A percentile compares a stretch with the other conserved stretches of the same genome.
These are phyloP conservation scores for Solenodon paradoxus DNA, from an alignment of 2,113 vertebrate genomes.

Conservation along the genomic window DNA sequence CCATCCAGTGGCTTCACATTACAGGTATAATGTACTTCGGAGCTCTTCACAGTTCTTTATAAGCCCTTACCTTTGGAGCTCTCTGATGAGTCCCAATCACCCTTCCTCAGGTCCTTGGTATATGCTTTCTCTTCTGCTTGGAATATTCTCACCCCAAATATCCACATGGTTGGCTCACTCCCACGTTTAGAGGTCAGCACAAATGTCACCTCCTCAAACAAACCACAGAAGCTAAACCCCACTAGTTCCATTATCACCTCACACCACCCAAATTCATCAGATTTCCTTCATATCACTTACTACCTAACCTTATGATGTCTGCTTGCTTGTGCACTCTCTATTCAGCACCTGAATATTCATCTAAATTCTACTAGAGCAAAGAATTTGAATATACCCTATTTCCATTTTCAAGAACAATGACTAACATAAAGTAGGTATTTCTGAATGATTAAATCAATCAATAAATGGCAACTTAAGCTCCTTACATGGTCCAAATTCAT, in stretches of 20 bases:
- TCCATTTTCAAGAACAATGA: not conserved
- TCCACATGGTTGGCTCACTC: not conserved
- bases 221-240: not conserved
- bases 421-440: not conserved
- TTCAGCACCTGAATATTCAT: not conserved
- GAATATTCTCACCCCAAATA: not conserved
- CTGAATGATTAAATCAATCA: not conserved
- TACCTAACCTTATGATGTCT: not conserved
- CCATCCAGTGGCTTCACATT: not conserved
- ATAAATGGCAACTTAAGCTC: not conserved
- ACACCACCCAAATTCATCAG: not conserved
- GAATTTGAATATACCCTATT: not conserved
- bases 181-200: not conserved
- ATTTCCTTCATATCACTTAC: not conserved
- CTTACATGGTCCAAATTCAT: not conserved
- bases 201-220: not conserved
- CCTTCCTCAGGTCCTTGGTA: not conserved
- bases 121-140: not conserved
- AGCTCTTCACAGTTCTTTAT: not conserved
- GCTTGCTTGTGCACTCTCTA: not conserved
- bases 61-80: not conserved
- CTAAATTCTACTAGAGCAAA: not conserved
- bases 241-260: not conserved
- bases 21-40: not conserved
- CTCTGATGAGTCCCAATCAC: not conserved